Evolutionary conservation across 2,113 vertebrate genomes (phyloP).

Genomic region (Silurus asotus): DNA sequence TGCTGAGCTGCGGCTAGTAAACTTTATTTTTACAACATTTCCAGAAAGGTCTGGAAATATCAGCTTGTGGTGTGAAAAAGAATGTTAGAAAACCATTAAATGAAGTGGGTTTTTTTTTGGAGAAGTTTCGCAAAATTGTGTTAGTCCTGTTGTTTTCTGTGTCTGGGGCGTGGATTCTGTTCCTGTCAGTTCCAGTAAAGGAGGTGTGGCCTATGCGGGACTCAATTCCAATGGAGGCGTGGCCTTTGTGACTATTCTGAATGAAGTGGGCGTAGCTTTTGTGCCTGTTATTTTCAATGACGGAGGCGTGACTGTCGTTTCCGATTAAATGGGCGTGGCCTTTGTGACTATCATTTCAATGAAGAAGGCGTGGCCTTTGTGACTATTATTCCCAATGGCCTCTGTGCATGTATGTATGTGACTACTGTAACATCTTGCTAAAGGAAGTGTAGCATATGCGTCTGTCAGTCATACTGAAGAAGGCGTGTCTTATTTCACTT

Average conservation of each 20-base stretch:
- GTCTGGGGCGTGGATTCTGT: neutral
- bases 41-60: slow-evolving; percentile 1
- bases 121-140: neutral
- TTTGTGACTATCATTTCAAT: neutral
- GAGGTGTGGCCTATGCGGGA: neutral
- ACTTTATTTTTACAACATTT: neutral
- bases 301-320: neutral
- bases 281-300: neutral
- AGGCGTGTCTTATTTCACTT: neutral
- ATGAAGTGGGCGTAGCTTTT: neutral
- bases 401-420: too few species aligned
- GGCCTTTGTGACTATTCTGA: neutral
- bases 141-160: neutral
- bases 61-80: neutral
- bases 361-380: neutral
- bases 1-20: neutral
- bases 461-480: neutral
- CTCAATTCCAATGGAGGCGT: neutral
- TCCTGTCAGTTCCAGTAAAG: neutral
- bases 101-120: neutral
- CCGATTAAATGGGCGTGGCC: neutral
- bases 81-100: neutral
- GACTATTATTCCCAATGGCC: neutral
- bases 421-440: too few species aligned
- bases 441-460: neutral